phyloP scores from a whole-genome alignment of 2,113 vertebrate genomes.

The Psettodes erumei region DNA sequence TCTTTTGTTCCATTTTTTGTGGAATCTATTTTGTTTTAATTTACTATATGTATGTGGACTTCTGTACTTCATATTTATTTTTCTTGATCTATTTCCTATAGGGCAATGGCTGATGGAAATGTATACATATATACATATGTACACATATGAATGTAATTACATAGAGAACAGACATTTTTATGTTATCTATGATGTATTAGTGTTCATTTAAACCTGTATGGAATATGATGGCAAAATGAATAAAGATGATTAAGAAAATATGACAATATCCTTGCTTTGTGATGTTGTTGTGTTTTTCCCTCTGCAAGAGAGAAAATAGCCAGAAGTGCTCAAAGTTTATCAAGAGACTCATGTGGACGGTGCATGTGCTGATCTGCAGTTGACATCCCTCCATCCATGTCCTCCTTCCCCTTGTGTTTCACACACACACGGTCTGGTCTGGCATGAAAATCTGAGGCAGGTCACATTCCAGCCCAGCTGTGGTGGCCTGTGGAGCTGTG shows the following conservation, averaged over 20 bases:
- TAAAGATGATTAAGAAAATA: constrained; percentile 65
- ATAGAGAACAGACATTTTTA: constrained; percentile 40
- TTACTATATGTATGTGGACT: constrained; percentile 64
- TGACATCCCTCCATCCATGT: constrained; percentile 55
- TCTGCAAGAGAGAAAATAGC: constrained; percentile 18
- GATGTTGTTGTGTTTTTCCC: neutral
- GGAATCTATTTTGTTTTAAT: constrained; percentile 60
- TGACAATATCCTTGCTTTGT: constrained; percentile 11
- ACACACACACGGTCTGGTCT: constrained; percentile 56
- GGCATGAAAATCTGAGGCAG: constrained; percentile 79
- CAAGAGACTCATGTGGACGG: constrained; percentile 13
- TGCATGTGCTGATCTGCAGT: constrained; percentile 27
- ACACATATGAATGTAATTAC: neutral
- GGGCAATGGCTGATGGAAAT: constrained; percentile 10
- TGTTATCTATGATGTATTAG: constrained; percentile 46
- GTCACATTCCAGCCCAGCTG: constrained; percentile 87
- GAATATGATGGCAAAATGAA: constrained; percentile 47
- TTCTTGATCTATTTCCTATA: constrained; percentile 47
- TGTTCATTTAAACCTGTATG: constrained; percentile 38
- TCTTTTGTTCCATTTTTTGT: constrained; percentile 52
- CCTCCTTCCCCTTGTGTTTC: constrained; percentile 51
- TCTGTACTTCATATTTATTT: constrained; percentile 77
- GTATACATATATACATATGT: constrained; percentile 14
- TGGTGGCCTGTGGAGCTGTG: constrained; percentile 78
- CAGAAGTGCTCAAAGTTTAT: constrained; percentile 35